Base-by-base conservation (phyloP, 2,888 invertebrate genomes). In the Scaptomyza cyrtandrae region DNA sequence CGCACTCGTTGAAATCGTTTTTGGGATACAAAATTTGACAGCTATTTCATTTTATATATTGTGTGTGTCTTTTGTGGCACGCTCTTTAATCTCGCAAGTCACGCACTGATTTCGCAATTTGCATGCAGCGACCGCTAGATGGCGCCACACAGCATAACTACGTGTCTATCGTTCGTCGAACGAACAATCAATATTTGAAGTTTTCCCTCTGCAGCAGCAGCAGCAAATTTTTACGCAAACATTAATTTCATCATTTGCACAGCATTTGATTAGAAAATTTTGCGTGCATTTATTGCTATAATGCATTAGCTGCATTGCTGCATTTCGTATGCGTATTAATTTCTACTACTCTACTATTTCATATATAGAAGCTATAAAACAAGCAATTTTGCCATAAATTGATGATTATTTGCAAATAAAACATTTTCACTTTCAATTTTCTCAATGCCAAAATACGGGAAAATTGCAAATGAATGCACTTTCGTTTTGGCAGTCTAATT, bases 91-190 rank as follows among this genome's bases (percentile, higher is more conserved):
- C 68, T 69, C 33, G 70, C 86, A 70, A 85, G 82, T 86, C 83
- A 85, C 88, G 82, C 88, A 82, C 86, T 69, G 80, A 77, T 82
- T 81, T 78, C 67, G 80, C 86, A 85, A 79, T 85, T 83, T 87
- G 67, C 80, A 85, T 83, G 69, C 86, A 64, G 52, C 71, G 60
- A 69, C 83, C 74, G 64, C 76, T 82, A 76, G 76, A 75, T 80
- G 87, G 75, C 85, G 73, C 72, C 39, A 39, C 39, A 19, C 55
- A 65, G 58, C 62, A 71, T 16, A 31, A 44, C 58, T 31, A 73
- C 73, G 48, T 68, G 77, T 58, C 54, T 48, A 39, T 43, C 56
- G 50, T 35, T 37, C 41, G 7, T 68, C 13, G 39, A 46, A 49
- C 13, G 39, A 46, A 49, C 60, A 70, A 67, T 70, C 78, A 78